Evolutionary conservation across 2,113 vertebrate genomes (phyloP), one percentile per base, ranked within the genome.

Genomic region (Toxotes jaculatrix): DNA sequence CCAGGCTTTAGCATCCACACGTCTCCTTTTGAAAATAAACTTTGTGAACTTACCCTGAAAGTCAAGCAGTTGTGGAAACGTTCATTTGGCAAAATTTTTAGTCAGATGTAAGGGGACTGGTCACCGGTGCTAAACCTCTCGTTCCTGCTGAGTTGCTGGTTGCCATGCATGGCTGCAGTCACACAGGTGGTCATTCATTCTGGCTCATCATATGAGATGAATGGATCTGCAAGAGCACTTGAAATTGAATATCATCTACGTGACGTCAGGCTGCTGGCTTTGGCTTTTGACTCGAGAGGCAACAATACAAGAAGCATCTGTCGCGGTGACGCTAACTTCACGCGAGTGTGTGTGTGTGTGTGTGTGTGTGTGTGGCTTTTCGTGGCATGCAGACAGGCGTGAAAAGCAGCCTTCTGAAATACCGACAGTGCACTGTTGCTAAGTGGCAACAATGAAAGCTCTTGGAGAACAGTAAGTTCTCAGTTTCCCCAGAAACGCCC

Each of bases 401-500:
- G 86, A 88, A 86, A 88, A 77, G 74, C 81, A 40, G 75, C 64
- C 17, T 77, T 90, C 80, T 77, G 69, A 87, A 91, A 91, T 89
- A 56, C 87, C 80, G 77, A 87, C 74, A 80, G 80, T 71, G 62
- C 19, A 77, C 84, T 87, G 93, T 94, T 92, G 93, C 91, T 90
- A 93, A 90, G 93, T 85, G 84, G 88, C 80, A 89, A 77, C 89
- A 63, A 73, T 27, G 89, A 91, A 87, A 91, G 88, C 87, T 79
- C 68, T 76, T 77, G 42, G 77, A 91, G 80, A 88, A 91, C 77
- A 90, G 79, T 83, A 79, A 83, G 82, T 6, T 11, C 84, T 89
- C 63, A 84, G 91, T 90, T 89, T 84, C 87, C 88, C 60, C 81
- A 89, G 89, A 90, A 91, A 94, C 86, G 38, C 65, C 89, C 90